Base-by-base conservation (phyloP, 1,140 invertebrate species). In the Eriocheir sinensis region DNA sequence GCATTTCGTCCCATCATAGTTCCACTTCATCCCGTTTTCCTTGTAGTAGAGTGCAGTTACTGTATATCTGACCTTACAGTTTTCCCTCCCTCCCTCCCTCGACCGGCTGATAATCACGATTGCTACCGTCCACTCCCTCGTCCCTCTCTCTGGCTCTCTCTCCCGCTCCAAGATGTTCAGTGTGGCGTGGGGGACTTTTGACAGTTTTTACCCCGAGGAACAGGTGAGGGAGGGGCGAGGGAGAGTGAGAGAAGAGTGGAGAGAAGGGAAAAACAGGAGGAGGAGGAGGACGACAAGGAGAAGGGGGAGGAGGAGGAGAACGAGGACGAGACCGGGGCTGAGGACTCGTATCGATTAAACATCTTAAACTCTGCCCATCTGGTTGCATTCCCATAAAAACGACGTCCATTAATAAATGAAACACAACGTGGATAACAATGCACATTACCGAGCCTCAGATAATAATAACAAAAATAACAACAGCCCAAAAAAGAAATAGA, bases 31-130 rank as follows among this genome's bases (percentile, higher is more conserved):
- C 36, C 36, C 32, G 9, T 30, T 41, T 79, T 88, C 36, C 72
- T 93, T 88, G 32, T 38, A 48, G 15, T 60, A 36, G 83, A 93
- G n/a, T 89, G 81, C 83, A 88, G 88, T 93, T 93, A 86, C 92
- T 93, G 48, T 93, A 93, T 93, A 93, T 93, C 88, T 93, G 48
- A 88, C 53, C 44, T 32, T 44, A 38, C 72, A 30, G 44, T 93
- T 93, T 93, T 40, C 92, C 53, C 30, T 12, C 53, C 21, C n/a
- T 93, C 83, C 40, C 85, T 88, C 36, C 34, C 44, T 86, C 17
- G 12, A 60, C 36, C 89, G 30, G n/a, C 21, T 80, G 53, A 72
- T 91, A 40, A 36, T 91, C 72, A 8, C 38, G 32, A 79, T 79
- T 79, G 36, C 72, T 30, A 36, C 17, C 72, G 30, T 91, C 30